Percentiles rank a stretch among this genome's conserved stretches.
Evolutionary conservation across 64 coral and sea anemone genomes (phyloP).

Genomic region (Orbicella faveolata): DNA sequence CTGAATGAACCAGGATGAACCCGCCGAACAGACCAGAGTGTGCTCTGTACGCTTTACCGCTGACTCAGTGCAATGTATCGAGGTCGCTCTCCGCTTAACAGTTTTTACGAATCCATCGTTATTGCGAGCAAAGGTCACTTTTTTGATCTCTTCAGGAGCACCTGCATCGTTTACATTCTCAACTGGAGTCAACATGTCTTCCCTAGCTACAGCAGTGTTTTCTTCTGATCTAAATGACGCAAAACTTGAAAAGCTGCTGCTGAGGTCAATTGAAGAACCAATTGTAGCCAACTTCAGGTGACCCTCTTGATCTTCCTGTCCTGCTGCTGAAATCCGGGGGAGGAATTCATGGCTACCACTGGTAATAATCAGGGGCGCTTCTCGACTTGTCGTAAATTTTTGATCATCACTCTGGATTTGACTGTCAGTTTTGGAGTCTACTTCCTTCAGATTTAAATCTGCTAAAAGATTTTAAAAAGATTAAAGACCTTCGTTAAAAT

Average conservation of each 20-base stretch:
- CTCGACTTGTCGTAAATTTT: not conserved
- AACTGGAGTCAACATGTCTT: not conserved
- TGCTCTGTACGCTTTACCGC: constrained; percentile 17
- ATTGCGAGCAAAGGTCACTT: not conserved
- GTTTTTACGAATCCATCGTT: not conserved
- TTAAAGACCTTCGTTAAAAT: not conserved
- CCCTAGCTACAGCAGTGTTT: not conserved
- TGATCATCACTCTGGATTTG: not conserved
- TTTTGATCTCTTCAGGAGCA: not conserved
- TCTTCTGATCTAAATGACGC: constrained; percentile 1
- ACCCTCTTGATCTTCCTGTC: not conserved
- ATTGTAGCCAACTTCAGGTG: not conserved
- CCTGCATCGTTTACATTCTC: not conserved
- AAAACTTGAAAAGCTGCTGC: constrained; percentile 25
- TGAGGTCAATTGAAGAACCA: not conserved
- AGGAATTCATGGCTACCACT: not conserved
- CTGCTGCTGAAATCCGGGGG: not conserved
- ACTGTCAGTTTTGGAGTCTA: not conserved
- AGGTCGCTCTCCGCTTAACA: not conserved
- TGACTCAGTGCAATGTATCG: not conserved
- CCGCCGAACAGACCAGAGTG: not conserved
- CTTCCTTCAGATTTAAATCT: not conserved
- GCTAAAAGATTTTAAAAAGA: not conserved
- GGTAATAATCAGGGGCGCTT: not conserved
- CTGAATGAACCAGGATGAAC: constrained; percentile 25